These are phyloP conservation scores for Stenotaenia linearis DNA, from an alignment of 2,888 invertebrate species.

Conservation along the genomic window DNA sequence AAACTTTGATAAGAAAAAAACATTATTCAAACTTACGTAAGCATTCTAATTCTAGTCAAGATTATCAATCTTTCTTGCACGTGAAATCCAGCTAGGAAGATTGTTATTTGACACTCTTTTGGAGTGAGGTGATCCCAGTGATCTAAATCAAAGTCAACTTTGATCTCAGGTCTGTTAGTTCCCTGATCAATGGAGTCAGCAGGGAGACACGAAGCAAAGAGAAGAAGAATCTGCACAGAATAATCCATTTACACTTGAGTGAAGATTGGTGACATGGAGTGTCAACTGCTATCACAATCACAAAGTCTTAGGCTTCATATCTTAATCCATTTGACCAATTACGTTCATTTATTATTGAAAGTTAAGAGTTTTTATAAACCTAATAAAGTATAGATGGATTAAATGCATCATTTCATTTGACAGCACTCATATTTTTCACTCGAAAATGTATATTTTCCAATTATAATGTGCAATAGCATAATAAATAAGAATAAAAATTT, in stretches of 20 bases:
- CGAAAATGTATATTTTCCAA: background rate
- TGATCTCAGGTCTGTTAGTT: background rate
- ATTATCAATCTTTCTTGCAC: background rate
- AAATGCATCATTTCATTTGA: background rate
- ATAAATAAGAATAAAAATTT: too few species aligned
- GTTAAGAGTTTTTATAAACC: background rate
- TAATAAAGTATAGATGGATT: background rate
- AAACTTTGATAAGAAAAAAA: background rate
- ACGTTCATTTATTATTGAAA: conserved; percentile 16
- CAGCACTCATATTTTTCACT: background rate
- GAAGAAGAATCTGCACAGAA: conserved; percentile 21
- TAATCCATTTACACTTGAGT: conserved; percentile 23
- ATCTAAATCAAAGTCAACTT: conserved; percentile 26
- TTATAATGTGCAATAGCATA: too few species aligned
- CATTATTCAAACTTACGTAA: background rate
- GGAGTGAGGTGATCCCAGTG: conserved; percentile 19
- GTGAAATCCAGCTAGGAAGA: background rate
- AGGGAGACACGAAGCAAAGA: background rate
- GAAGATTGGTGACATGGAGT: conserved; percentile 24
- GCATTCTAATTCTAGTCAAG: background rate
- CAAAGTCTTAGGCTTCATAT: conserved; percentile 16
- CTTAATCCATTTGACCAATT: conserved; percentile 20
- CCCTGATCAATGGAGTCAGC: conserved; percentile 23
- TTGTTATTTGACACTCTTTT: conserved; percentile 8
- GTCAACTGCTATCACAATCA: conserved; percentile 21